These are phyloP conservation scores for Chironomus tepperi DNA, from an alignment of 1,140 invertebrate genomes.

Conservation along the genomic window DNA sequence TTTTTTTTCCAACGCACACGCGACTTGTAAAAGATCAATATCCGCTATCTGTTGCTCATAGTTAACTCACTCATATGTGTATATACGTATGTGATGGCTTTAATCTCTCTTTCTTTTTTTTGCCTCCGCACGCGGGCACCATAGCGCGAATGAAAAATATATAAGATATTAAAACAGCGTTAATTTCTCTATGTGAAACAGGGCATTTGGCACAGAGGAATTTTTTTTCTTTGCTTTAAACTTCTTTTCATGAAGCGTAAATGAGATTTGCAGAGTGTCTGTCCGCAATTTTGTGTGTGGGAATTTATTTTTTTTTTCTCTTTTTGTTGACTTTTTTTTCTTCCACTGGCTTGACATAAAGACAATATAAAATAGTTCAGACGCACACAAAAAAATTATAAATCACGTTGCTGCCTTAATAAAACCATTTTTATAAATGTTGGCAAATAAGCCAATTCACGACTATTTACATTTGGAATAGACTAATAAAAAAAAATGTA, in stretches of 20 bases:
- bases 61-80: too few relatives aligned
- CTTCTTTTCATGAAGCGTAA: background rate
- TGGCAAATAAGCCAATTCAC: background rate
- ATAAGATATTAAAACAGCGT: constrained; percentile 14
- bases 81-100: background rate
- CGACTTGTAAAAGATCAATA: constrained; percentile 8
- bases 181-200: constrained; percentile 14
- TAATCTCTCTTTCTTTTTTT: background rate
- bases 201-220: constrained; percentile 10
- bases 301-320: background rate
- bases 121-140: background rate
- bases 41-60: constrained; percentile 11
- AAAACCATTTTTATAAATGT: too few relatives aligned
- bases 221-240: background rate
- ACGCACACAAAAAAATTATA: background rate
- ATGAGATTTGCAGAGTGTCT: too few relatives aligned
- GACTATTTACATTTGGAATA: background rate
- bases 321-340: background rate
- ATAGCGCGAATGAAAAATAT: background rate
- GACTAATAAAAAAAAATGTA: background rate
- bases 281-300: background rate
- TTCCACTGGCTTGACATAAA: background rate
- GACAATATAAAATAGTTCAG: constrained; percentile 9
- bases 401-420: too few relatives aligned
- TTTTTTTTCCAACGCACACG: constrained; percentile 10